Conservation (phyloP, 1,140 invertebrate genomes). For the Drosophila jambulina region DNA sequence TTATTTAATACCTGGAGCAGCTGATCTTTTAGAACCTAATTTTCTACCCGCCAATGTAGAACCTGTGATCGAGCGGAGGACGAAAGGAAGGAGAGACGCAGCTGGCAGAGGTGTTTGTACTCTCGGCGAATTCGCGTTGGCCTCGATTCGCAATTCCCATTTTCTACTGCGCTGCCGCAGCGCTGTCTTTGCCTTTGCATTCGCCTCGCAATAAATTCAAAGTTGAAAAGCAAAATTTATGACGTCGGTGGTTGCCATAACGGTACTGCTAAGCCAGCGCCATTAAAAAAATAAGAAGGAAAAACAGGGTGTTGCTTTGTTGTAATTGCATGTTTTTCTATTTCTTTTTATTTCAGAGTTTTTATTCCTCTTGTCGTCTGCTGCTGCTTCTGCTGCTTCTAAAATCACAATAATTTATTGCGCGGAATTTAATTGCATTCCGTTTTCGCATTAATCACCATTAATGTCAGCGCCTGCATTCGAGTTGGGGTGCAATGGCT, state of each 20-base stretch:
- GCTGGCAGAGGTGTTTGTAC: conserved; percentile 28
- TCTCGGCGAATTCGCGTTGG: conserved; percentile 51
- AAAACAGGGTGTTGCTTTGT: conserved; percentile 33
- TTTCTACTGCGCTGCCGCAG: conserved; percentile 34
- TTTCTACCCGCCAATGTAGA: not conserved
- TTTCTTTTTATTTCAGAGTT: conserved; percentile 54
- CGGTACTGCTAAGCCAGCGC: conserved; percentile 62
- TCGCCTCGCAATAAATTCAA: conserved; percentile 66
- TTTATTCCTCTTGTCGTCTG: conserved; percentile 17
- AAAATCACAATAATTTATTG: conserved; percentile 79
- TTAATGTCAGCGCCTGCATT: conserved; percentile 70
- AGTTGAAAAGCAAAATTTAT: conserved; percentile 67
- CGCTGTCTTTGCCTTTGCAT: conserved; percentile 29
- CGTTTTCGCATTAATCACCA: conserved; percentile 76
- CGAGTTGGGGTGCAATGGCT: conserved; percentile 57
- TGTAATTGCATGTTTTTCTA: conserved; percentile 51
- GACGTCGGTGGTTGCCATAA: conserved; percentile 61
- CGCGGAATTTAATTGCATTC: conserved; percentile 69
- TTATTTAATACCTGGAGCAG: not conserved
- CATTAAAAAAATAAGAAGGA: conserved; percentile 43
- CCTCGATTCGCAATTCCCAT: conserved; percentile 27
- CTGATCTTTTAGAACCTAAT: not conserved
- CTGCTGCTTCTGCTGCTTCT: conserved; percentile 1
- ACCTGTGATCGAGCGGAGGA: not conserved
- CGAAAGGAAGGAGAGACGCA: not conserved